Evolutionary conservation across 2,113 vertebrate genomes (phyloP), one percentile per base, ranked within the genome.

Genomic region (Egretta garzetta): DNA sequence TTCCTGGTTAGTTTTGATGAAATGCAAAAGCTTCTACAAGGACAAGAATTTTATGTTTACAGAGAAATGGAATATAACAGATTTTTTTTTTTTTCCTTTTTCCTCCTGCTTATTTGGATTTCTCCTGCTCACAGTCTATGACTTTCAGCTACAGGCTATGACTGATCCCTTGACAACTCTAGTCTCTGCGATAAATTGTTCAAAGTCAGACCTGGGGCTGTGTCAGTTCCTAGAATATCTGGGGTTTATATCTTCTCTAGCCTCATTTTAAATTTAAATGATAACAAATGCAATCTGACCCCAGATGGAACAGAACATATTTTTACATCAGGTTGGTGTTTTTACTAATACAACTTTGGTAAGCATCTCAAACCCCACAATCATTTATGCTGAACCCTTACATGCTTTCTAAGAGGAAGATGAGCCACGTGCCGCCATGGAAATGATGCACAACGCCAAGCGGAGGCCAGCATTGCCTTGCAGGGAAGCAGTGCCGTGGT

Each of bases 181-280:
- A 95, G 97, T 94, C 94, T 92, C 95, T 71, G 79, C 67, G 20
- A 92, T 85, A 94, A 97, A 95, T 91, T 96, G 59, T 96, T 97
- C 96, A 96, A 96, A 97, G 97, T 96, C 95, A 96, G 96, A 87
- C 91, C 95, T 76, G 97, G 59, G 96, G 96, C 95, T 95, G 95
- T 98, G 97, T 97, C 96, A 82, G 88, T 93, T 95, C 96, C 90
- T 96, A 88, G 97, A 98, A 95, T 96, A 97, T 89, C 95, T 90
- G 64, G 62, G 82, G 17, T 97, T 96, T 96, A 94, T 77, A 87
- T 92, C 90, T 97, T 95, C 93, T 92, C 85, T 94, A 88, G 88
- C 67, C 66, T 96, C 86, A 93, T 87, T 97, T 96, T 95, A 97
- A 97, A 95, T 95, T 96, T 96, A 95, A 97, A 97, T 92, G 45